Percentiles rank a stretch among this genome's conserved stretches.
phyloP scores from a whole-genome alignment of 2,797 vertebrate genomes.

The Sebastes hubbsi region DNA sequence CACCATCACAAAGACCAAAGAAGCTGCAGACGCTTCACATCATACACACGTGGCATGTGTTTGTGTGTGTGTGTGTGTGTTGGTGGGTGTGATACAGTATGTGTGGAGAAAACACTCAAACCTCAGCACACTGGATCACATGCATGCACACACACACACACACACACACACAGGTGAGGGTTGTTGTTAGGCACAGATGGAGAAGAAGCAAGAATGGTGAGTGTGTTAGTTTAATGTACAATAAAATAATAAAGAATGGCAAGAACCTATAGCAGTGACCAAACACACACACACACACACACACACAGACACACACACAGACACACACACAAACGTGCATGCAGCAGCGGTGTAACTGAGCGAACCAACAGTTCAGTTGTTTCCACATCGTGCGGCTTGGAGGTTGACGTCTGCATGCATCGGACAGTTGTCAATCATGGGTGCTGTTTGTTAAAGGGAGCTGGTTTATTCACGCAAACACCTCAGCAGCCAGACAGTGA shows the following conservation, averaged over 20 bases:
- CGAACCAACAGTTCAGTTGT: conserved; percentile 17
- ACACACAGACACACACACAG: background rate
- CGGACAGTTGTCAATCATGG: conserved; percentile 45
- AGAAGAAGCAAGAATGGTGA: conserved; percentile 63
- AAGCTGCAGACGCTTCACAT: conserved; percentile 50
- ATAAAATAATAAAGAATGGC: conserved; percentile 29
- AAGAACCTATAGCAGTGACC: conserved; percentile 61
- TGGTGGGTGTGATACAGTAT: background rate
- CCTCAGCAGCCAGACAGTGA: conserved; percentile 25
- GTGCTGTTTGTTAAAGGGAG: conserved; percentile 54
- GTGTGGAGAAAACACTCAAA: conserved; percentile 36
- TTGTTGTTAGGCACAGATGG: conserved; percentile 56
- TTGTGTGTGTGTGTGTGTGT: conserved; percentile 5
- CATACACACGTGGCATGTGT: conserved; percentile 22
- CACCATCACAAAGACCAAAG: conserved; percentile 61
- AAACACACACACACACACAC: conserved; percentile 21
- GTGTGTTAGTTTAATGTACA: conserved; percentile 54
- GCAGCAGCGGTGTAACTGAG: conserved; percentile 33
- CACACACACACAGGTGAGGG: conserved; percentile 30
- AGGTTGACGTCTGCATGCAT: conserved; percentile 62
- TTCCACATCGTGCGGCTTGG: conserved; percentile 19
- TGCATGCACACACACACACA: background rate
- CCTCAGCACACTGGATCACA: conserved; percentile 44
- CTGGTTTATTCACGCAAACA: conserved; percentile 22
- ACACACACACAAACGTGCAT: conserved; percentile 23